Evolutionary conservation across 1,140 invertebrate species (phyloP), one percentile per base, ranked within the genome.

Genomic region (Lycorma delicatula): DNA sequence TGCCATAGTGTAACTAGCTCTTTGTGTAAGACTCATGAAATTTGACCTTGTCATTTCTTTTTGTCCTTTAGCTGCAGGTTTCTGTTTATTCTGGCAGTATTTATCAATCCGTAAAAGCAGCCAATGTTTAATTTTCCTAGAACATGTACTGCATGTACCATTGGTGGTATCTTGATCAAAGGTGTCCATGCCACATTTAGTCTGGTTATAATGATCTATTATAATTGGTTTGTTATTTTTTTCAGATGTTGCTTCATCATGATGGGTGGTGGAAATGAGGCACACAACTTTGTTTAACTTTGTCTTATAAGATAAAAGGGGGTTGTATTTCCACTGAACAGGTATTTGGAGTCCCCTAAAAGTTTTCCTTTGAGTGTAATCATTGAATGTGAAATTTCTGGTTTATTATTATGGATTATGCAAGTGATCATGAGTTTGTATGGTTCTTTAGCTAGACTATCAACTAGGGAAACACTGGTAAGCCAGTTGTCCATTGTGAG

Each of bases 131-230:
- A 65, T 69, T 49, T 66, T 71, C 29, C 71, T 44, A 12, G 48
- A 44, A 20, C 55, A 63, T 23, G 63, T 58, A 69, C 69, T 20
- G 54, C 58, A 13, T 64, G 63, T 56, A 63, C 70, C 67, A 76
- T 68, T n/a, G n/a, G n/a, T n/a, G n/a, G n/a, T n/a, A n/a, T n/a
- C n/a, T 65, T 74, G 67, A 63, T 77, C 71, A 20, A 76, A 67
- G 9, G 60, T 66, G 60, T 76, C 74, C 0, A 77, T 74, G 6
- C 68, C 73, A n/a, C 70, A 71, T 68, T 74, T 77, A n/a, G 70
- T 73, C 13, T 47, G 27, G 58, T 77, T 73, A 61, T 77, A 77
- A 53, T 66, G 66, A 6, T 60, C 27, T 34, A 75, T 65, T 20
- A 77, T 72, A 23, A 74, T 64, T 44, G 71, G 72, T 54, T 71